Conservation (phyloP, 1,140 invertebrate species). For the Drosophila tropicalis region DNA sequence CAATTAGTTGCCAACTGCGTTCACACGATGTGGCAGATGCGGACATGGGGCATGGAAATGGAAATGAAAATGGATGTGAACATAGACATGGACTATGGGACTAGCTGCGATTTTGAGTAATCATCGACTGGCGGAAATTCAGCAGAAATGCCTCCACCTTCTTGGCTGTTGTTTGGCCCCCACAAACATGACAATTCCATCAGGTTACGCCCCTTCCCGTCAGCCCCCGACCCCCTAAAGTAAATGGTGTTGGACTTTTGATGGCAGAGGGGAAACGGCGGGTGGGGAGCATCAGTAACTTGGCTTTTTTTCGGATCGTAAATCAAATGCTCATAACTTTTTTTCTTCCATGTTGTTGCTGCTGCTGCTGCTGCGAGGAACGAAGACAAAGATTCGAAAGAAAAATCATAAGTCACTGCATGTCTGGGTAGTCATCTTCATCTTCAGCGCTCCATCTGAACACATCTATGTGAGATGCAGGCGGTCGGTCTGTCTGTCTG, state of each 20-base stretch:
- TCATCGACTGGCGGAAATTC: constrained; percentile 69
- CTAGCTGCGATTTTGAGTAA: constrained; percentile 77
- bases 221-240: neutral
- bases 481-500: neutral
- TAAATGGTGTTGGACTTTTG: constrained; percentile 1
- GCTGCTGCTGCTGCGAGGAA: constrained; percentile 31
- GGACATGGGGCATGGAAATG: constrained; percentile 18
- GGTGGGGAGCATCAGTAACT: constrained; percentile 17
- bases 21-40: constrained; percentile 55
- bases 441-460: constrained; percentile 16
- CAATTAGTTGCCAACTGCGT: constrained; percentile 69
- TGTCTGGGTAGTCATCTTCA: constrained; percentile 78
- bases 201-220: constrained; percentile 52
- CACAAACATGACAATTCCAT: constrained; percentile 80
- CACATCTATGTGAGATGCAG: neutral
- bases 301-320: constrained; percentile 60
- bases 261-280: neutral
- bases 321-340: constrained; percentile 79
- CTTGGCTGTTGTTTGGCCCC: constrained; percentile 46
- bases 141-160: neutral
- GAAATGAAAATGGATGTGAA: neutral
- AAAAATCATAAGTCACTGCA: constrained; percentile 79
- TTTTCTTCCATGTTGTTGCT: constrained; percentile 17
- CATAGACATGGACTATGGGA: neutral
- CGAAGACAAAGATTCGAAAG: constrained; percentile 42